Base-by-base conservation (phyloP, 2,888 invertebrate genomes). In the Trichopoda pennipes region DNA sequence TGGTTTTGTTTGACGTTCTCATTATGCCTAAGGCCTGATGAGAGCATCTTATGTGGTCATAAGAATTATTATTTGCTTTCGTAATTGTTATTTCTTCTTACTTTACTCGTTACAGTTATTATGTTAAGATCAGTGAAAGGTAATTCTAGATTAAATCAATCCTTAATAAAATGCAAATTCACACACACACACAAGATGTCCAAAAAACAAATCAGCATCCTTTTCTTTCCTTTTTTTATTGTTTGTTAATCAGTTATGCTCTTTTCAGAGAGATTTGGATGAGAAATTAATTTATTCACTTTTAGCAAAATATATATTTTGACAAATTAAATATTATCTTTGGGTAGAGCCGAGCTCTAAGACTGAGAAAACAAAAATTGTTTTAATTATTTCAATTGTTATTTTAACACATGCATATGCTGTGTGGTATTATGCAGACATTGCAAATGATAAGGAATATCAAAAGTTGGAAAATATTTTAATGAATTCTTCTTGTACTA, bases 31-130 rank as follows among this genome's bases (percentile, higher is more conserved):
- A 61, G 47, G 61, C 61, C 38, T 47, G 55, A 61, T 49, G 76
- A 61, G 60, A 47, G 14, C 61, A 61, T 60, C 61, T 76, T 76
- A 47, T 76, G 61, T 61, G 61, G 69, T 55, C 69, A 69, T 44
- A 61, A 69, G 42, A 61, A 69, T 69, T 69, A 61, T 47, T 69
- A 58, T 55, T 74, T 66, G 64, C 23, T 23, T 38, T 38, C 38
- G 19, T n/a, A 55, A 3, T 60, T 51, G 28, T 28, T 17, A 10
- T 38, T 38, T 12, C n/a, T 14, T 47, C n/a, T 44, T 56, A 3
- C 21, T 47, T 17, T 55, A 23, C 14, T 47, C 49, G 28, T 12
- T 23, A 17, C 8, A 17, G 21, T 61, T 53, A 53, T 72, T 61
- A 61, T 35, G 21, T 32, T 32, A 55, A 32, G n/a, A 63, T 63